Conservation (phyloP, 2,888 invertebrate species). For the Megaustenia siamemsis region DNA sequence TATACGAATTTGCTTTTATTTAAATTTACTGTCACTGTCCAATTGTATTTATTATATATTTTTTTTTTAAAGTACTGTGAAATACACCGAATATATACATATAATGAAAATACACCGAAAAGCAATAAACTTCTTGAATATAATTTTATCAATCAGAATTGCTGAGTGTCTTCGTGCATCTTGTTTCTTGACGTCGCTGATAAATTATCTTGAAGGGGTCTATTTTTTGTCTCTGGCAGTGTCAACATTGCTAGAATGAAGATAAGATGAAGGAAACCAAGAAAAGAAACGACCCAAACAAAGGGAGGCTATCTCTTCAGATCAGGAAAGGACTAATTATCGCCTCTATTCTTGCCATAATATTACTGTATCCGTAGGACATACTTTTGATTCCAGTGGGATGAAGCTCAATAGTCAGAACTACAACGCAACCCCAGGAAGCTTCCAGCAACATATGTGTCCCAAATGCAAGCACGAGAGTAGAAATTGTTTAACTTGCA, state of each 20-base stretch:
- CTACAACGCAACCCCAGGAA: slow-evolving; percentile 66
- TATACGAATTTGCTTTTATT: too few species aligned
- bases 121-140: too few species aligned
- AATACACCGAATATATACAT: too few species aligned
- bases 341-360: slow-evolving; percentile 20
- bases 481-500: too few species aligned
- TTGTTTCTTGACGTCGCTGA: too few species aligned
- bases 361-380: slow-evolving; percentile 21
- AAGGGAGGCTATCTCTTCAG: neutral
- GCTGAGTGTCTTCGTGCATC: too few species aligned
- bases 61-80: too few species aligned
- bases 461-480: slow-evolving; percentile 63
- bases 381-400: slow-evolving; percentile 71
- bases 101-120: too few species aligned
- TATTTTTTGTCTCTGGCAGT: slow-evolving; percentile 14
- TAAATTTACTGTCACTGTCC: too few species aligned
- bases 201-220: neutral
- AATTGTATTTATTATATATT: too few species aligned
- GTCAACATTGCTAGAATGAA: too few species aligned
- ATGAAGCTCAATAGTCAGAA: slow-evolving; percentile 67
- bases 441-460: slow-evolving; percentile 64
- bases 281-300: neutral
- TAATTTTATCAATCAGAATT: too few species aligned
- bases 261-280: neutral
- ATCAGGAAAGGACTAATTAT: slow-evolving; percentile 41